These are phyloP conservation scores for Crenichthys baileyi DNA, from an alignment of 2,797 vertebrate species.

Conservation along the genomic window DNA sequence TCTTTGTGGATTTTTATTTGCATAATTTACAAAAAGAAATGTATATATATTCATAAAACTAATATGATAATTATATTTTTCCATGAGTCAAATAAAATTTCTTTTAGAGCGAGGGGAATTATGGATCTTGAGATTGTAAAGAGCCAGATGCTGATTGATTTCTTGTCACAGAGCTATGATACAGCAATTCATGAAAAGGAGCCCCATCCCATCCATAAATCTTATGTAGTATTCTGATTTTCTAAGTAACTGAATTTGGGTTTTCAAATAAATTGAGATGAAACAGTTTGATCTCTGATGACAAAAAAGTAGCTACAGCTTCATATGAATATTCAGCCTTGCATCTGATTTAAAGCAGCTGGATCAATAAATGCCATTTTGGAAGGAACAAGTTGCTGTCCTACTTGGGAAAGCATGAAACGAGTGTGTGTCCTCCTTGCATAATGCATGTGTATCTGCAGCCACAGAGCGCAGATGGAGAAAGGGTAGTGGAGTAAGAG, in stretches of 20 bases:
- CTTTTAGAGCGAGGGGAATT: neutral
- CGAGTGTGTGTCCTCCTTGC: constrained; percentile 7
- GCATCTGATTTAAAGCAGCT: constrained; percentile 36
- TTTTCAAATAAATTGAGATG: neutral
- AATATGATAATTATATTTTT: neutral
- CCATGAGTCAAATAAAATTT: neutral
- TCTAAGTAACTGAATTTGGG: neutral
- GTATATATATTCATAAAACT: neutral
- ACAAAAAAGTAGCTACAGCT: neutral
- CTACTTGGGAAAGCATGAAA: constrained; percentile 39
- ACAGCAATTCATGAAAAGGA: neutral
- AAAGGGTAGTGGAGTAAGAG: constrained; percentile 47
- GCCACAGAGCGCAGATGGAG: constrained; percentile 26
- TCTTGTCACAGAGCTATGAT: neutral
- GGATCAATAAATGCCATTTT: constrained; percentile 49
- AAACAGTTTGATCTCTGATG: neutral
- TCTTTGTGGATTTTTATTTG: neutral
- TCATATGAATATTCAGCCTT: constrained; percentile 32
- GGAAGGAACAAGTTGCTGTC: constrained; percentile 38
- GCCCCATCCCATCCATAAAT: neutral
- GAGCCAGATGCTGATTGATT: neutral
- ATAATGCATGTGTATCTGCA: constrained; percentile 25
- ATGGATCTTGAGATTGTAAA: neutral
- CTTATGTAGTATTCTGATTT: neutral
- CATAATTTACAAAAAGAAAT: neutral